A percentile compares a stretch with the other conserved stretches of the same genome.
Conservation (phyloP, 1,140 invertebrate genomes). For the Hylaeus volcanicus region DNA sequence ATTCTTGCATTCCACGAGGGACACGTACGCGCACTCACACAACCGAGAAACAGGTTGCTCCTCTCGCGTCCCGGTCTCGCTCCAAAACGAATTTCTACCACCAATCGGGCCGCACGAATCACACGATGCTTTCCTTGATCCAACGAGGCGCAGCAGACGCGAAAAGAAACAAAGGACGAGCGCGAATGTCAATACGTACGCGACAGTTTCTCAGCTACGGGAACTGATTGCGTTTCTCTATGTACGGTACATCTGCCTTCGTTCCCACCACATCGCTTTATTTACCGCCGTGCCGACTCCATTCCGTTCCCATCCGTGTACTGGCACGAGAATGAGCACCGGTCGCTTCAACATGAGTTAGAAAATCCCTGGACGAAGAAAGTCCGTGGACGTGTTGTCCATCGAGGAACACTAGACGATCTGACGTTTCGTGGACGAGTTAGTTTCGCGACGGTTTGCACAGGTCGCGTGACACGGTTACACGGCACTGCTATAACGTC, state of each 20-base stretch:
- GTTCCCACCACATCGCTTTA: constrained; percentile 18
- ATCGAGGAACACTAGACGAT: background rate
- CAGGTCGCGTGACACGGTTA: constrained; percentile 41
- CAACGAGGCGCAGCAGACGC: background rate
- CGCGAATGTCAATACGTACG: constrained; percentile 28
- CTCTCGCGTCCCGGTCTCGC: constrained; percentile 28
- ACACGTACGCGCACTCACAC: constrained; percentile 31
- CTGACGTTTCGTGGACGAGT: background rate
- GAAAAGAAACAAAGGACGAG: constrained; percentile 12
- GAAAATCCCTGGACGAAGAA: constrained; percentile 14
- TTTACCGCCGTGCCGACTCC: constrained; percentile 5
- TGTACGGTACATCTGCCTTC: background rate
- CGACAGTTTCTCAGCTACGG: constrained; percentile 12
- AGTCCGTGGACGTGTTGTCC: background rate
- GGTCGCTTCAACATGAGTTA: constrained; percentile 33
- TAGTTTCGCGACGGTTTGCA: constrained; percentile 4
- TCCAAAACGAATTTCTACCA: constrained; percentile 41
- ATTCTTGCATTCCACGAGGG: constrained; percentile 59
- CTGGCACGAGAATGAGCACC: constrained; percentile 4
- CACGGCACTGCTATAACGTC: constrained; percentile 23
- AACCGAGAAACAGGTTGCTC: constrained; percentile 47
- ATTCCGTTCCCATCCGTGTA: background rate
- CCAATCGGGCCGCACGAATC: constrained; percentile 10
- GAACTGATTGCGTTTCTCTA: constrained; percentile 44
- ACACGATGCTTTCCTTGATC: constrained; percentile 10